phyloP scores from a whole-genome alignment of 1,140 invertebrate genomes.

The Sminthurinus signatus region DNA sequence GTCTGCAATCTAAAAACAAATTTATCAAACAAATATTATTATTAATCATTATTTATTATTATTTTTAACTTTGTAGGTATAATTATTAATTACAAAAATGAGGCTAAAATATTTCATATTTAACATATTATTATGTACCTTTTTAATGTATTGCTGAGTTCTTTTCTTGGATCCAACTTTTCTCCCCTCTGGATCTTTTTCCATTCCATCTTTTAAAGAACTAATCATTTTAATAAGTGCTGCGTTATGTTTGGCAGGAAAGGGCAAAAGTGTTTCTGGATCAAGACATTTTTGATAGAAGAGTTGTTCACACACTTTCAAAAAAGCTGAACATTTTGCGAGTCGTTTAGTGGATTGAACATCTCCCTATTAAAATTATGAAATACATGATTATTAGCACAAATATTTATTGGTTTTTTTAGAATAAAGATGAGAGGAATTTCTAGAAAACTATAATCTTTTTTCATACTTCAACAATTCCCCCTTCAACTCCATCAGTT shows the following conservation, averaged over 20 bases:
- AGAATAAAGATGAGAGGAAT: too few species aligned
- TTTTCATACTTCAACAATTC: too few species aligned
- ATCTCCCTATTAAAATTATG: slow-evolving; percentile 4
- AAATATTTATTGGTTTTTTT: too few species aligned
- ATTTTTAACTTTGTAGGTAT: neutral
- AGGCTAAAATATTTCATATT: neutral
- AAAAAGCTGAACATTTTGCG: slow-evolving; percentile 18
- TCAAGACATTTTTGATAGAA: too few species aligned
- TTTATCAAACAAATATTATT: too few species aligned
- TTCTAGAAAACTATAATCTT: too few species aligned
- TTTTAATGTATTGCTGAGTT: slow-evolving; percentile 12
- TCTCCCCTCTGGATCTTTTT: neutral
- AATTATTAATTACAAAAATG: neutral
- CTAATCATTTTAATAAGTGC: too few species aligned
- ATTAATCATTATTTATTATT: neutral
- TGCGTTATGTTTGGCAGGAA: too few species aligned
- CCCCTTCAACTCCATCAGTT: too few species aligned
- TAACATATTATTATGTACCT: neutral
- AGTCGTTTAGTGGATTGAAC: neutral
- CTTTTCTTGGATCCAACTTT: slow-evolving; percentile 20
- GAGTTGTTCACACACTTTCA: slow-evolving; percentile 11
- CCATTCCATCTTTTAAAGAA: too few species aligned
- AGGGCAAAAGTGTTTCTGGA: too few species aligned
- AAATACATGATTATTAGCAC: too few species aligned
- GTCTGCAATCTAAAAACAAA: neutral